These are phyloP conservation scores for Rhincodon typus DNA, from an alignment of 2,797 vertebrate genomes.

Conservation along the genomic window DNA sequence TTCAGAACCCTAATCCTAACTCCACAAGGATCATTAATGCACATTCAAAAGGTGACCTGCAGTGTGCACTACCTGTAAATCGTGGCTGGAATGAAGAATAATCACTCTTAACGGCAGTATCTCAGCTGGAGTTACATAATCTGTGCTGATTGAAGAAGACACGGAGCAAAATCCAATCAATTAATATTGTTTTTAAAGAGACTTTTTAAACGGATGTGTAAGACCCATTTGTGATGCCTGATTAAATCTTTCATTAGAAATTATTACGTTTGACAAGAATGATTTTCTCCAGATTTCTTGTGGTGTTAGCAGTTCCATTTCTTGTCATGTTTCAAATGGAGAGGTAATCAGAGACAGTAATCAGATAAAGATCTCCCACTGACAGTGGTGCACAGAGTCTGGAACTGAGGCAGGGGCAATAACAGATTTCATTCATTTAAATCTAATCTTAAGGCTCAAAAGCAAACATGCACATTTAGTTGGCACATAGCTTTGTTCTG, in stretches of 20 bases:
- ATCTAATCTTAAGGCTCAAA: not conserved
- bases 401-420: not conserved
- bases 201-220: not conserved
- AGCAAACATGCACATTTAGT: not conserved
- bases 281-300: not conserved
- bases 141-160: not conserved
- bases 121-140: not conserved
- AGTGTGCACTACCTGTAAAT: too few relatives aligned
- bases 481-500: not conserved
- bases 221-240: not conserved
- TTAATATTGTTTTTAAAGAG: not conserved
- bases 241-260: not conserved
- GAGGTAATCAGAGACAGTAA: not conserved
- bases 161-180: not conserved
- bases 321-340: not conserved
- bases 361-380: not conserved
- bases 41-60: too few relatives aligned
- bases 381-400: too few relatives aligned
- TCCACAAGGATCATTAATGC: too few relatives aligned
- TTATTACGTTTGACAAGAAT: not conserved
- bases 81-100: not conserved
- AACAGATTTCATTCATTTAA: not conserved
- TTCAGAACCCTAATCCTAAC: too few relatives aligned
- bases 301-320: not conserved
- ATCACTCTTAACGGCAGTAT: not conserved